Conservation (phyloP, 2,113 vertebrate genomes). For the cat (Felis catus) region DNA sequence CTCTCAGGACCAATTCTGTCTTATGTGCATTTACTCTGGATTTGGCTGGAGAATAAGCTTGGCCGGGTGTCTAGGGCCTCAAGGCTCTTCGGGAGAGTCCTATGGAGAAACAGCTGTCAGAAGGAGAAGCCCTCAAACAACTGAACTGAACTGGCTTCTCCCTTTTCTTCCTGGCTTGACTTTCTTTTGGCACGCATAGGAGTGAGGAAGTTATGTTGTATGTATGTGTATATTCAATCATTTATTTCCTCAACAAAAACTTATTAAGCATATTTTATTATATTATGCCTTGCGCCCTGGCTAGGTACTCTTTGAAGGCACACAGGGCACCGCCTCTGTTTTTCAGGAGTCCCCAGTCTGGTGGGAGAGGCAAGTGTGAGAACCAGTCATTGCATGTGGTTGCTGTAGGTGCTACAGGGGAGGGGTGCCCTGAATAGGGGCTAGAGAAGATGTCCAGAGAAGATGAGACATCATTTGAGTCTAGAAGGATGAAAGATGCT, state of each 20-base stretch:
- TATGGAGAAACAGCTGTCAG: background rate
- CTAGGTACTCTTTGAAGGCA: background rate
- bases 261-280: background rate
- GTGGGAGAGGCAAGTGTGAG: background rate
- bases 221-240: too few relatives aligned
- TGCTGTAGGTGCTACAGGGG: background rate
- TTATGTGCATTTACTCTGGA: background rate
- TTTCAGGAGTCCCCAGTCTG: background rate
- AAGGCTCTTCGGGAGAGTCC: background rate
- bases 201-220: background rate
- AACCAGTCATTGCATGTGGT: too few relatives aligned
- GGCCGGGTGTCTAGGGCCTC: background rate
- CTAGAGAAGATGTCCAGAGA: background rate
- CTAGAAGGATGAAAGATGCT: background rate
- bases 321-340: background rate
- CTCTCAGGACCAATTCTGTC: background rate
- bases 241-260: background rate
- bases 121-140: background rate
- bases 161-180: background rate
- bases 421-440: fast-evolving
- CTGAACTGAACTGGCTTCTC: background rate
- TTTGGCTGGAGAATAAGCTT: background rate
- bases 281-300: background rate
- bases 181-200: background rate
- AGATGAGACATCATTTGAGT: background rate